Base-by-base conservation (phyloP, 1,140 invertebrate genomes). In the Brachionus plicatilis region DNA sequence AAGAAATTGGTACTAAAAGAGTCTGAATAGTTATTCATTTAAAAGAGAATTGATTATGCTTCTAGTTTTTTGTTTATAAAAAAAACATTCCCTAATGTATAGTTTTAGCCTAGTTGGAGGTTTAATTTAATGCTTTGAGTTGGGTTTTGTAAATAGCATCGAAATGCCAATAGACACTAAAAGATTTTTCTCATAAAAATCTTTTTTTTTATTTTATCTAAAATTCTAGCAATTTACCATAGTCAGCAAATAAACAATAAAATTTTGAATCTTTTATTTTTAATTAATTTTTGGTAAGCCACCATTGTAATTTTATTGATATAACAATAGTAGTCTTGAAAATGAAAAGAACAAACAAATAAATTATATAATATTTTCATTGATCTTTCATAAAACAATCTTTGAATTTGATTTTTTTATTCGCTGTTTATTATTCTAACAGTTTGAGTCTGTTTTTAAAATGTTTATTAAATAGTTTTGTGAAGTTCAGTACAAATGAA, bases 1-100 rank as follows among this genome's bases (percentile, higher is more conserved):
- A 24, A 60, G 79, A 82, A 60, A 60, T 82, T 82, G 79, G 79
- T 82, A 65, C 33, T 82, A 65, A 82, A 65, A 4, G 29, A 14
- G 27, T 33, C 29, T 37, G 3, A 45, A 20, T 20, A 43, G n/a
- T 12, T 72, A 27, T 43, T 11, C 4, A 41, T 17, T 43, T 43
- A 17, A 72, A 43, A 41, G 68, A 72, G 33, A 72, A 41, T 72
- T 72, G 4, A 43, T 43, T 24, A 17, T 72, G 68, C 68, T 72
- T 72, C 68, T 72, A 72, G 68, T 72, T 68, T 37, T 37, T 37
- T 37, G 33, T 37, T 37, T 37, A 37, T 9, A 60, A 60, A 56
- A 60, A 20, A 56, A 56, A 56, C 53, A 60, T 60, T 60, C 53
- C 53, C 53, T 27, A 24, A 60, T 60, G 53, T 60, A 60, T 60